phyloP scores from a whole-genome alignment of 1,140 invertebrate species.

The Ceratosolen fusciceps region DNA sequence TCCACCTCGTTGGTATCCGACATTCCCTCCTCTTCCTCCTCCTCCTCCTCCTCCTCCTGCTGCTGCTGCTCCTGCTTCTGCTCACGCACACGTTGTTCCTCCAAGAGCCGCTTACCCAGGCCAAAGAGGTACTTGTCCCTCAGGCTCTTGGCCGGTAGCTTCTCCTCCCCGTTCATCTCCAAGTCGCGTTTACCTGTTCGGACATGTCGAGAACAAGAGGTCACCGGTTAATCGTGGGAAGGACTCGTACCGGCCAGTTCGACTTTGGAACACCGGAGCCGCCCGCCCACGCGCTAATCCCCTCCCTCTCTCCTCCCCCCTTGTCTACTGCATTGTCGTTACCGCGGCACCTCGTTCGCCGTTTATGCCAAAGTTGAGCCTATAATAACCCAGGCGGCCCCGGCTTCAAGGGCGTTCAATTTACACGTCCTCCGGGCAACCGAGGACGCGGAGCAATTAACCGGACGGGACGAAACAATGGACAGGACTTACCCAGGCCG shows the following conservation, averaged over 20 bases:
- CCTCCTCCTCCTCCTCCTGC: slow-evolving; percentile 18
- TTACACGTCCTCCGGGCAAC: too few relatives aligned
- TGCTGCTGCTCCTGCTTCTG: slow-evolving; percentile 52
- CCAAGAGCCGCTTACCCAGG: slow-evolving; percentile 63
- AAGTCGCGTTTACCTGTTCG: slow-evolving; percentile 65
- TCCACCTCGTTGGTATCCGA: too few relatives aligned
- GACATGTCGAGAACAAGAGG: slow-evolving; percentile 54
- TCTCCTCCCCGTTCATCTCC: slow-evolving; percentile 2
- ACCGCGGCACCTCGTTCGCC: too few relatives aligned
- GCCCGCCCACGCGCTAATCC: too few relatives aligned
- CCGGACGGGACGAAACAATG: too few relatives aligned
- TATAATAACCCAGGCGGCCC: too few relatives aligned
- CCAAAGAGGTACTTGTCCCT: slow-evolving; percentile 63
- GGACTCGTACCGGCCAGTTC: background rate
- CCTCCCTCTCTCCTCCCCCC: too few relatives aligned
- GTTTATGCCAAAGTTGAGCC: too few relatives aligned
- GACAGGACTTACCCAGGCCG: slow-evolving; percentile 40
- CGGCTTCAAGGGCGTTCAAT: too few relatives aligned
- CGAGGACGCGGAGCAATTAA: background rate
- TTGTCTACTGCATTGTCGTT: too few relatives aligned
- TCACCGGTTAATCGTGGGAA: background rate
- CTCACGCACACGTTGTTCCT: slow-evolving; percentile 51
- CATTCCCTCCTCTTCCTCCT: too few relatives aligned
- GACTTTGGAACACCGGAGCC: background rate
- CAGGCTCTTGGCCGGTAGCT: slow-evolving; percentile 50